These are phyloP conservation scores for Pimpla rufipes DNA, from an alignment of 2,888 invertebrate species.

Conservation along the genomic window DNA sequence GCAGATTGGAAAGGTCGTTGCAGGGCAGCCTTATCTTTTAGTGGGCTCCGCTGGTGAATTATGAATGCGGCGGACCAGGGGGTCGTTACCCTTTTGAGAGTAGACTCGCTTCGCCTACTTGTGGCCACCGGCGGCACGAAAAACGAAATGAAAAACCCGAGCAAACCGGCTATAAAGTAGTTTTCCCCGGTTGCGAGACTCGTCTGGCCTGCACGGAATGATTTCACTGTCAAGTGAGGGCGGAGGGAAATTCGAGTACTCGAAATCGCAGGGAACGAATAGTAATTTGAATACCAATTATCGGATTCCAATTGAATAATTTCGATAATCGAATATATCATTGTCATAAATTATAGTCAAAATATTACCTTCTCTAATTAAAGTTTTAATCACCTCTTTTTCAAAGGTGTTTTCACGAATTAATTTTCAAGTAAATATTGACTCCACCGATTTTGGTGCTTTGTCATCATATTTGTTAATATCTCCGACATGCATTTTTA, in stretches of 20 bases:
- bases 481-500: no score
- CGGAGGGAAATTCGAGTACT: not conserved
- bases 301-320: not conserved
- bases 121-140: constrained; percentile 6
- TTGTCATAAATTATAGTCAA: no score
- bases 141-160: constrained; percentile 17
- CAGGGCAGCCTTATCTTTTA: constrained; percentile 2
- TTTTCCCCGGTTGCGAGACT: not conserved
- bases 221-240: not conserved
- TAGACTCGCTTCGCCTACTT: constrained; percentile 30
- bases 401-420: no score
- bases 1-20: not conserved
- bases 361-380: no score
- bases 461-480: no score
- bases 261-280: not conserved
- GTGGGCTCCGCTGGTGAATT: constrained; percentile 11
- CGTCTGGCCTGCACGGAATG: not conserved
- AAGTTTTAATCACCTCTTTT: no score
- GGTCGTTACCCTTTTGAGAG: constrained; percentile 46
- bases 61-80: constrained; percentile 24
- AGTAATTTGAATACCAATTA: not conserved
- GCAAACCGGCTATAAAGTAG: constrained; percentile 8
- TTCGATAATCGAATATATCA: not conserved
- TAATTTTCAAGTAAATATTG: no score
- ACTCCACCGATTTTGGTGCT: no score